phyloP scores from a whole-genome alignment of 2,888 invertebrate genomes.

The Catocala fraxini region DNA sequence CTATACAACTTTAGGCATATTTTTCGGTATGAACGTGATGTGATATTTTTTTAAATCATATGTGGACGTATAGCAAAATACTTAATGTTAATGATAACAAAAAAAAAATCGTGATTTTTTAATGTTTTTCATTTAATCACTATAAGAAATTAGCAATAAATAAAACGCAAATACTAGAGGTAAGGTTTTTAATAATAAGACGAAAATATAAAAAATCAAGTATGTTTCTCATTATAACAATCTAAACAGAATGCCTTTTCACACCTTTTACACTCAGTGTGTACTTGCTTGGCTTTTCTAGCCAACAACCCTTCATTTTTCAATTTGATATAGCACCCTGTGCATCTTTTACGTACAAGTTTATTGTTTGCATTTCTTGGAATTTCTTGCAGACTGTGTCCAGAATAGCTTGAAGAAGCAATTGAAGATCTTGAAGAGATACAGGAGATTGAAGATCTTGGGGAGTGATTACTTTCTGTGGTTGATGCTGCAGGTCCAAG shows the following conservation, averaged over 20 bases:
- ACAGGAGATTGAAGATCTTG: conserved; percentile 3
- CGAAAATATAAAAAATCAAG: conserved; percentile 11
- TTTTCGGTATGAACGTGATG: neutral
- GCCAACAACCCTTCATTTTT: conserved; percentile 33
- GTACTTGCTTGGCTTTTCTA: conserved; percentile 38
- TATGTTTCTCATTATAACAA: conserved; percentile 36
- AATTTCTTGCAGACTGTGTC: conserved; percentile 32
- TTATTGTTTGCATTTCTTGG: conserved; percentile 26
- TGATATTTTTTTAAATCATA: conserved; percentile 10
- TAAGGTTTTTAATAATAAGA: neutral
- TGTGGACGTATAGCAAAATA: conserved; percentile 12
- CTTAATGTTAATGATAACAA: conserved; percentile 2
- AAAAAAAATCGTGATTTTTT: conserved; percentile 8
- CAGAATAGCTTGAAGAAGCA: conserved; percentile 11
- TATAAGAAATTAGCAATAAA: neutral
- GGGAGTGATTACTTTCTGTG: conserved; percentile 26
- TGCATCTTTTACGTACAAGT: conserved; percentile 34
- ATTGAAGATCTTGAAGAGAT: conserved; percentile 3
- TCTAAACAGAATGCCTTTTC: conserved; percentile 32
- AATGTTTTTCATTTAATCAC: neutral
- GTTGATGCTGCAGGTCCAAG: conserved; percentile 25
- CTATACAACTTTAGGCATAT: conserved; percentile 18
- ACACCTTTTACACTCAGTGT: conserved; percentile 39
- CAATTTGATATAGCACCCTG: conserved; percentile 41
- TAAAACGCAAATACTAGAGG: neutral